Conservation (phyloP, 2,888 invertebrate genomes). For the Branchipolynoe longqiensis region DNA sequence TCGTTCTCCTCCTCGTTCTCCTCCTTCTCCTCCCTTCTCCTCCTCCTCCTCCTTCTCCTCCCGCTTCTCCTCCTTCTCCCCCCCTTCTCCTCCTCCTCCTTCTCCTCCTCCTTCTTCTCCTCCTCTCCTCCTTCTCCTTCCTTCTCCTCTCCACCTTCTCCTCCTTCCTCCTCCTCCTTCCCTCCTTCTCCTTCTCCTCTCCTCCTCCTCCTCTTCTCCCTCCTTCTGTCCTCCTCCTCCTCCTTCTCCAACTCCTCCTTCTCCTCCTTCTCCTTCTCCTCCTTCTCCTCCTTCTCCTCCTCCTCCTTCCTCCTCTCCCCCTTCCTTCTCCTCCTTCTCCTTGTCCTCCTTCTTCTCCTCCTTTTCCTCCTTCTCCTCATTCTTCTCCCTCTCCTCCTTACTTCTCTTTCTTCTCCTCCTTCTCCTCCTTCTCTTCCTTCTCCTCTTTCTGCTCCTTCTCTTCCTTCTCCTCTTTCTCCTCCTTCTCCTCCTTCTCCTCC, state of each 20-base stretch:
- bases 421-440: not conserved
- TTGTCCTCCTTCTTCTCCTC: not conserved
- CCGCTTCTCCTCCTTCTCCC: not conserved
- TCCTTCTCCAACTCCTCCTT: no score
- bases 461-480: slow-evolving; percentile 30
- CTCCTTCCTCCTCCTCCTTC: not conserved
- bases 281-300: not conserved
- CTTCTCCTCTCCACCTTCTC: no score
- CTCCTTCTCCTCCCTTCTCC: not conserved
- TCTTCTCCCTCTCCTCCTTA: no score
- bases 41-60: no score
- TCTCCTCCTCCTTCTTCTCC: not conserved
- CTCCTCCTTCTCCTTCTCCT: not conserved
- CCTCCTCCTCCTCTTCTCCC: not conserved
- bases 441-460: slow-evolving; percentile 12
- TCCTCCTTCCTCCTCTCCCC: not conserved
- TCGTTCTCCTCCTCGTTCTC: no score
- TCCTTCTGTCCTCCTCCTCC: no score
- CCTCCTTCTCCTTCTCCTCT: not conserved
- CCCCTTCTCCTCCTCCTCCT: not conserved
- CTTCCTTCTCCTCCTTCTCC: slow-evolving; percentile 6
- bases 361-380: not conserved
- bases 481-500: slow-evolving; percentile 10
- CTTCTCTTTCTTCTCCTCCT: not conserved
- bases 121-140: not conserved